Evolutionary conservation across 2,113 vertebrate genomes (phyloP).

Genomic region (Rhinoptilus africanus): DNA sequence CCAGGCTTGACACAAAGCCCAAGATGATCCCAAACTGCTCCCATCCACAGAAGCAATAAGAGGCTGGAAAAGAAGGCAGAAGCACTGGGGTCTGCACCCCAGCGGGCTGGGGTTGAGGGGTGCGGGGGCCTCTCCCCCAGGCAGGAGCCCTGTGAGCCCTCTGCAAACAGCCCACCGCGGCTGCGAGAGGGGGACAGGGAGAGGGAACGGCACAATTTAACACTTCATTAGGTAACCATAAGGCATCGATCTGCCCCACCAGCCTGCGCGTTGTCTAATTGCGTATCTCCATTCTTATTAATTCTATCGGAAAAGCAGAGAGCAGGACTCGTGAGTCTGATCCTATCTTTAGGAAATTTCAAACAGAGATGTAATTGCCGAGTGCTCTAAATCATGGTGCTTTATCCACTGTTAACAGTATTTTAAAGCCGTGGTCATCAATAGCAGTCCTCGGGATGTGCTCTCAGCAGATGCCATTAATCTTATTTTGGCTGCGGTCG

Average conservation of each 20-base stretch:
- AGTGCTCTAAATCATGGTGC: neutral
- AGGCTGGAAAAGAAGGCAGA: neutral
- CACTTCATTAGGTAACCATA: conserved; percentile 42
- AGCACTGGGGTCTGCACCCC: neutral
- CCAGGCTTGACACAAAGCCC: neutral
- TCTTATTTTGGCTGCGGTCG: neutral
- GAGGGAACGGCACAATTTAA: neutral
- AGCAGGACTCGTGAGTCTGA: neutral
- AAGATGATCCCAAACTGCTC: neutral
- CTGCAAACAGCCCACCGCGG: neutral
- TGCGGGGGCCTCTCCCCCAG: neutral
- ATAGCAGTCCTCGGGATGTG: neutral
- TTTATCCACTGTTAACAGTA: conserved; percentile 22
- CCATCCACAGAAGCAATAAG: neutral
- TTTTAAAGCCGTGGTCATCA: conserved; percentile 31
- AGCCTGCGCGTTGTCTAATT: neutral
- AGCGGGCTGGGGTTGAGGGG: neutral
- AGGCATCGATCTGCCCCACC: conserved; percentile 32
- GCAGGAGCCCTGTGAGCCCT: neutral
- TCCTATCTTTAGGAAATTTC: conserved; percentile 44
- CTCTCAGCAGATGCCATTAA: conserved; percentile 33
- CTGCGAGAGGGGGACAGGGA: neutral
- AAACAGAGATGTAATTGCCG: conserved; percentile 33
- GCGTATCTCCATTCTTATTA: conserved; percentile 12
- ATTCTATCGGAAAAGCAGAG: conserved; percentile 2